Conservation (phyloP, 2,888 invertebrate species). For the Agrenia bidenticulata region DNA sequence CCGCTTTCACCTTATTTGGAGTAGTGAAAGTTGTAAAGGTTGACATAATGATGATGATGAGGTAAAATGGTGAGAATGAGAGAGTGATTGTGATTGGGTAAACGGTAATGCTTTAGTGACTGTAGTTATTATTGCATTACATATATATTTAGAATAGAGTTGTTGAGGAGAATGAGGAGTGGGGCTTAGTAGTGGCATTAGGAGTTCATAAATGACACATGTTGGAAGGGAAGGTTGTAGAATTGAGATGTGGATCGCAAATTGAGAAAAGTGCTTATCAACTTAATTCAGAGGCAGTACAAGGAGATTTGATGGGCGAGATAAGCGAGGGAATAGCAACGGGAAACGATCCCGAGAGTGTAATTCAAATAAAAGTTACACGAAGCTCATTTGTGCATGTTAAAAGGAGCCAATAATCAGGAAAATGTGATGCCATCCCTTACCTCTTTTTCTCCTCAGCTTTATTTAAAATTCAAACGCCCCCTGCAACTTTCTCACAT, state of each 20-base stretch:
- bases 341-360: conserved; percentile 53
- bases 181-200: not conserved
- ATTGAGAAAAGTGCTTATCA: conserved; percentile 54
- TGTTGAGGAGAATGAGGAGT: not conserved
- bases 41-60: too few relatives aligned
- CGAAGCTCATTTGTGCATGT: conserved; percentile 53
- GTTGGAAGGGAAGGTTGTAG: conserved; percentile 22
- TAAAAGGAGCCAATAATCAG: conserved; percentile 53
- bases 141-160: not conserved
- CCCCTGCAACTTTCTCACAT: conserved; percentile 30
- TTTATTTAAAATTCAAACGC: conserved; percentile 48
- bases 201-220: conserved; percentile 37
- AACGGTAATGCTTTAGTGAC: not conserved
- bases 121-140: conserved; percentile 13
- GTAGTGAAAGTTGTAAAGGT: too few relatives aligned
- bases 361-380: conserved; percentile 54
- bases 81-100: conserved; percentile 12
- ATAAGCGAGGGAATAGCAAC: conserved; percentile 49
- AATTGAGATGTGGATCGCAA: conserved; percentile 49
- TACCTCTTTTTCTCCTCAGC: conserved; percentile 31
- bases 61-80: not conserved
- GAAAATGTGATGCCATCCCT: conserved; percentile 40
- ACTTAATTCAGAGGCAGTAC: conserved; percentile 50
- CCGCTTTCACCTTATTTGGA: too few relatives aligned
- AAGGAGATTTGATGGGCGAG: conserved; percentile 51